Percentiles rank a stretch among this genome's conserved stretches.
phyloP scores from a whole-genome alignment of 2,113 vertebrate genomes.

The Gavialis gangeticus region DNA sequence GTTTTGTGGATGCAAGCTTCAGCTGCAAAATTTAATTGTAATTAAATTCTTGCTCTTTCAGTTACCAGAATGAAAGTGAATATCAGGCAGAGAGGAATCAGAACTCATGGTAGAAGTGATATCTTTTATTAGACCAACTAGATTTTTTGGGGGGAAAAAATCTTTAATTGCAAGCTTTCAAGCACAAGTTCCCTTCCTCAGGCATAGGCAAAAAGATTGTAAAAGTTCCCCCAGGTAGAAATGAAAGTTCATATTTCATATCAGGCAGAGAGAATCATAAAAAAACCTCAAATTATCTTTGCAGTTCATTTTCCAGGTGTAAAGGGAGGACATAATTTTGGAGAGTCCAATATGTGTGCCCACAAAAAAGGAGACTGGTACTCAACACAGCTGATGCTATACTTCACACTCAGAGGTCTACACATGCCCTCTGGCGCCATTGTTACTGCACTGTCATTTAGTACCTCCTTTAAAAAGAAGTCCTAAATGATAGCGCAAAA shows the following conservation, averaged over 20 bases:
- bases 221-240: too few relatives aligned
- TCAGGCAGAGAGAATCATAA: not conserved
- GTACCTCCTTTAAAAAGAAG: too few relatives aligned
- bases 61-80: conserved; percentile 39
- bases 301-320: not conserved
- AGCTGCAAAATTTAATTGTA: conserved; percentile 9
- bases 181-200: too few relatives aligned
- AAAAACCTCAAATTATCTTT: conserved; percentile 6
- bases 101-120: too few relatives aligned
- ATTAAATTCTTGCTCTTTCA: conserved; percentile 22
- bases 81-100: not conserved
- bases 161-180: too few relatives aligned
- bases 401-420: not conserved
- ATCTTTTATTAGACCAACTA: too few relatives aligned
- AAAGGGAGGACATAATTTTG: conserved; percentile 31
- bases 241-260: not conserved
- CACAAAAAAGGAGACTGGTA: conserved; percentile 47
- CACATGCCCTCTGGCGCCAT: too few relatives aligned
- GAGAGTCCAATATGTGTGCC: not conserved
- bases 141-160: too few relatives aligned
- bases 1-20: conserved; percentile 25
- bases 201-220: too few relatives aligned
- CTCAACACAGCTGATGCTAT: conserved; percentile 4
- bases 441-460: too few relatives aligned
- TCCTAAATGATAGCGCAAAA: too few relatives aligned